phyloP scores from a whole-genome alignment of 2,888 invertebrate species.

The Polia nebulosa region DNA sequence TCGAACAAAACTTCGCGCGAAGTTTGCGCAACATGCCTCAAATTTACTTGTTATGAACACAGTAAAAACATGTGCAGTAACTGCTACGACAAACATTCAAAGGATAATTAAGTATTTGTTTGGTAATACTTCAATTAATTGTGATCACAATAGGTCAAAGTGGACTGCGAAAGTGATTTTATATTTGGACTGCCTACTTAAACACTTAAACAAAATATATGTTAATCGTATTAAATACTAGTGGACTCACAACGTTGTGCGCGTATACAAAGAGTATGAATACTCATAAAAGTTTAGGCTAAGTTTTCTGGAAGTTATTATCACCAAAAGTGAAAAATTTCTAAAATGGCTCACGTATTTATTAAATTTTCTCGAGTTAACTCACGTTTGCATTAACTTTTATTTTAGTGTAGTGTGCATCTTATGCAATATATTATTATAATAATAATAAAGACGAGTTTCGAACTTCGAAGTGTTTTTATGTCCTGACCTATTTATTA shows the following conservation, averaged over 20 bases:
- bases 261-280: slow-evolving; percentile 32
- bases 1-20: slow-evolving; percentile 44
- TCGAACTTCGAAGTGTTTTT: slow-evolving; percentile 1
- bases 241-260: slow-evolving; percentile 37
- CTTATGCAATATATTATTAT: slow-evolving; percentile 27
- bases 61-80: slow-evolving; percentile 41
- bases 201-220: slow-evolving; percentile 7
- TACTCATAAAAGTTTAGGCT: slow-evolving; percentile 25
- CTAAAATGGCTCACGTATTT: slow-evolving; percentile 33
- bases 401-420: slow-evolving; percentile 25
- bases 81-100: slow-evolving; percentile 24
- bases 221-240: slow-evolving; percentile 49
- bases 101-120: slow-evolving; percentile 14
- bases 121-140: slow-evolving; percentile 23
- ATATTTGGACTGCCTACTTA: slow-evolving; percentile 35
- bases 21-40: slow-evolving; percentile 31
- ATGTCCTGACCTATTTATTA: background rate
- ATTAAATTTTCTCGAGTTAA: slow-evolving; percentile 29
- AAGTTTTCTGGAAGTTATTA: slow-evolving; percentile 17
- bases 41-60: slow-evolving; percentile 51
- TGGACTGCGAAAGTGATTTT: too few species aligned
- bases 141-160: slow-evolving; percentile 49
- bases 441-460: slow-evolving; percentile 29
- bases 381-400: slow-evolving; percentile 31
- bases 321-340: slow-evolving; percentile 37